These are phyloP conservation scores for Trogon surrucura DNA, from an alignment of 2,113 vertebrate genomes.

Conservation along the genomic window DNA sequence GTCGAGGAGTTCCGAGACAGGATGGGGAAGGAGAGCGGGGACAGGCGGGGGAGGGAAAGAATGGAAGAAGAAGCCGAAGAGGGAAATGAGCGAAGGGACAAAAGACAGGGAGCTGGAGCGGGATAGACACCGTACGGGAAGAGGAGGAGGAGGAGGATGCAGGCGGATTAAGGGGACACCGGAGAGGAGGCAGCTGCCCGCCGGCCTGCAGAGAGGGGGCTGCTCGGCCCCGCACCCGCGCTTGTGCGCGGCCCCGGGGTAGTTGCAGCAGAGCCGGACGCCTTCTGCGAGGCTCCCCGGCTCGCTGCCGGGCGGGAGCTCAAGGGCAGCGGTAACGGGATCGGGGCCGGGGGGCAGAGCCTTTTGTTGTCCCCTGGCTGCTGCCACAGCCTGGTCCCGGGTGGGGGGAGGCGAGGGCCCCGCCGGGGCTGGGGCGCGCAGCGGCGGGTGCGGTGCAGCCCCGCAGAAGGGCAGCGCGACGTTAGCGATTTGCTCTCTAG, in stretches of 20 bases:
- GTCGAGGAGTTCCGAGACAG: neutral
- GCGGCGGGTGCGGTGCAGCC: neutral
- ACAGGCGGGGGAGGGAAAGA: neutral
- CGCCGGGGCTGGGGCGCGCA: neutral
- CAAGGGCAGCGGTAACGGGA: neutral
- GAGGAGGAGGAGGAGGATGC: neutral
- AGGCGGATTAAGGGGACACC: neutral
- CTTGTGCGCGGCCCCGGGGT: rapidly evolving
- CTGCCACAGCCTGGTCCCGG: neutral
- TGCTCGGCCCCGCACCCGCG: neutral
- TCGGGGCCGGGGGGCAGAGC: neutral
- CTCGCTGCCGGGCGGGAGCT: neutral
- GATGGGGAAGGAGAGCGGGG: neutral
- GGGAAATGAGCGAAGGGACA: neutral
- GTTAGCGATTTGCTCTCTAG: neutral
- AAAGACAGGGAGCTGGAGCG: neutral
- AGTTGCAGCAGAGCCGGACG: rapidly evolving
- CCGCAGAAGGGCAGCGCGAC: neutral
- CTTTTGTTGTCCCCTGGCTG: neutral
- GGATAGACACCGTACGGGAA: neutral
- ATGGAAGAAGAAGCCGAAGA: neutral
- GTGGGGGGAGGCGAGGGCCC: neutral
- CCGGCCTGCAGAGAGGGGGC: neutral
- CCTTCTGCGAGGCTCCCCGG: rapidly evolving
- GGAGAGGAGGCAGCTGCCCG: neutral